A percentile compares a stretch with the other conserved stretches of the same genome.
Conservation (phyloP, 2,888 invertebrate species). For the Sphaerophoria taeniata region DNA sequence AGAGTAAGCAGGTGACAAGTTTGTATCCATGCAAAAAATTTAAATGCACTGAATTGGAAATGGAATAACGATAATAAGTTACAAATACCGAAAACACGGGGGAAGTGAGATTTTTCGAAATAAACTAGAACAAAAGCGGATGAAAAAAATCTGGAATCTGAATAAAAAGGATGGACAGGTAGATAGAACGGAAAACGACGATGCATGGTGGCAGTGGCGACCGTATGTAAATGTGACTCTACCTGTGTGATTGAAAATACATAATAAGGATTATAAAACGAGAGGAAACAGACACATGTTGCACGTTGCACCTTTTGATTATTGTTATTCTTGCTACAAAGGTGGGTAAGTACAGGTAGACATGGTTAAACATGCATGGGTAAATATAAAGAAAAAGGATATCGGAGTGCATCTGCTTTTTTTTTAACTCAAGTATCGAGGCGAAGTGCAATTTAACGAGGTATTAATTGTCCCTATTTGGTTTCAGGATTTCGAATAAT, state of each 20-base stretch:
- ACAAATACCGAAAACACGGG: conserved; percentile 26
- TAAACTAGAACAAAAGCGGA: background rate
- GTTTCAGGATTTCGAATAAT: background rate
- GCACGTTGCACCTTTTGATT: conserved; percentile 29
- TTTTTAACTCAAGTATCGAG: background rate
- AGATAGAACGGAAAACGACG: background rate
- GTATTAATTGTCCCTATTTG: conserved; percentile 53
- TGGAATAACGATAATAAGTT: conserved; percentile 6
- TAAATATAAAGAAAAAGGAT: conserved; percentile 43
- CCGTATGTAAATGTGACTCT: conserved; percentile 48
- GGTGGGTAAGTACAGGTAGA: conserved; percentile 48
- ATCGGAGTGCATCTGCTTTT: conserved; percentile 56
- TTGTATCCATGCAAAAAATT: conserved; percentile 57
- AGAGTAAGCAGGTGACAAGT: conserved; percentile 50
- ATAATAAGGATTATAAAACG: conserved; percentile 52
- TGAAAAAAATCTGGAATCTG: background rate
- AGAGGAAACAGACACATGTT: conserved; percentile 61
- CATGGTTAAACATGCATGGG: conserved; percentile 42
- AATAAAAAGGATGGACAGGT: conserved; percentile 30
- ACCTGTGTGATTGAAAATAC: conserved; percentile 68
- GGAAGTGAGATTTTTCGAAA: conserved; percentile 14
- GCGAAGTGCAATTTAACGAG: conserved; percentile 49
- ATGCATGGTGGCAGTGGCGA: conserved; percentile 14
- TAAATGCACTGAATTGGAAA: conserved; percentile 57
- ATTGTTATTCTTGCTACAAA: background rate